Base-by-base conservation (phyloP, 2,888 invertebrate species). In the Strigamia transsilvanica region DNA sequence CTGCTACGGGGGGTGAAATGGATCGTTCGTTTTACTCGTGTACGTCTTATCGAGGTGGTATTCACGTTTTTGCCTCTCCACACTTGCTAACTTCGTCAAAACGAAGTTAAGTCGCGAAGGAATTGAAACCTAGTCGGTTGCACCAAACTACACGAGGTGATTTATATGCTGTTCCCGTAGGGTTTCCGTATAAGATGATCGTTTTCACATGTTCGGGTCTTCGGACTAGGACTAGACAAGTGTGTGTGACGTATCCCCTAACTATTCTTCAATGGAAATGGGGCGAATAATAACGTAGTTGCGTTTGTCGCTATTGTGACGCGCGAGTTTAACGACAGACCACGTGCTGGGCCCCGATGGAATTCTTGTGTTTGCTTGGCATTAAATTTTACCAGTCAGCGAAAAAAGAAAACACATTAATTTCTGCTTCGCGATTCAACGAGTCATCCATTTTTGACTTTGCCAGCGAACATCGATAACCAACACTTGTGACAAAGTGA, bases 181-280 rank as follows among this genome's bases (percentile, higher is more conserved):
- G 61, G 61, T 12, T 21, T 66, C 61, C 61, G 61, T 51, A 51
- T 51, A 51, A 51, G 51, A 51, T 18, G 51, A 51, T 51, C 51
- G 51, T 51, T 51, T 27, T 51, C 18, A 51, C 12, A 51, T 66
- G 61, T 23, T 0, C n/a, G 13, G 15, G 46, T 5, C 13, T 1
- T 42, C 42, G 42, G 42, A 13, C 5, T 10, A 4, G 13, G 46
- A n/a, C 46, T 13, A 46, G 61, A 66, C 61, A 66, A 66, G 61
- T 66, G 61, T 21, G 0, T 21, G 21, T 66, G 61, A 66, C 61
- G 61, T 66, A 66, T 66, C 61, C 7, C 23, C 21, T 66, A 21
- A 66, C 61, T 66, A 66, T 66, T 66, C 61, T 66, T 66, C 61
- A 66, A n/a, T 66, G 61, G 61, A 66, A 66, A 66, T 66, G 61